Evolutionary conservation across 2,113 vertebrate genomes (phyloP), one percentile per base, ranked within the genome.

Genomic region (Scomber japonicus): DNA sequence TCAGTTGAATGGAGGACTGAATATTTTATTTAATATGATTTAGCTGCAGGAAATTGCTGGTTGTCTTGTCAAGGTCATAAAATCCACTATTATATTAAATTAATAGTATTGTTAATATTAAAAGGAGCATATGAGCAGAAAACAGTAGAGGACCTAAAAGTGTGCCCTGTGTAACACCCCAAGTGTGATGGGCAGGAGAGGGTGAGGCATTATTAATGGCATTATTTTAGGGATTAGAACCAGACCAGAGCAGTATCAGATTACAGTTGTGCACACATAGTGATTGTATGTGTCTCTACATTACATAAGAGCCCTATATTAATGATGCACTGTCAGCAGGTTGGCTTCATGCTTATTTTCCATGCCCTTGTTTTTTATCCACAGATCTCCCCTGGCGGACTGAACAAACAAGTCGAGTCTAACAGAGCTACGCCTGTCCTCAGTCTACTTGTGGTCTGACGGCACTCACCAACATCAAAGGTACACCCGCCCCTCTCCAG

Each of bases 401-500:
- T 54, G 86, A 84, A 80, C 86, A 78, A 81, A 66, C 88, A 62
- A 75, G 69, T 86, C 51, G 57, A 83, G 83, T 91, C 77, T 82
- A 84, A 77, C 85, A 53, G 71, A 86, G 74, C 74, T 51, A 30
- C 70, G 27, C 61, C 67, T 80, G 71, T 76, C 79, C 78, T 81
- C 81, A 30, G 80, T 89, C 84, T 84, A 69, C 80, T 90, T 46
- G 62, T 68, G 69, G 77, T 85, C 88, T 89, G 87, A 93, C 89
- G 66, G 86, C 78, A 61, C 77, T 64, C 76, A 13, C 67, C 30
- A 9, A 85, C 90, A 84, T 93, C 92, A 92, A 93, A 94, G 94
- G 93, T 94, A 94, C 64, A 14, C 30, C 48, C n/a, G 1, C 71
- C 69, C 56, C 71, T 61, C 50, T 83, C 80, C 62, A 83, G 82